phyloP scores from a whole-genome alignment of 2,797 vertebrate species.

The Protonibea diacanthus region DNA sequence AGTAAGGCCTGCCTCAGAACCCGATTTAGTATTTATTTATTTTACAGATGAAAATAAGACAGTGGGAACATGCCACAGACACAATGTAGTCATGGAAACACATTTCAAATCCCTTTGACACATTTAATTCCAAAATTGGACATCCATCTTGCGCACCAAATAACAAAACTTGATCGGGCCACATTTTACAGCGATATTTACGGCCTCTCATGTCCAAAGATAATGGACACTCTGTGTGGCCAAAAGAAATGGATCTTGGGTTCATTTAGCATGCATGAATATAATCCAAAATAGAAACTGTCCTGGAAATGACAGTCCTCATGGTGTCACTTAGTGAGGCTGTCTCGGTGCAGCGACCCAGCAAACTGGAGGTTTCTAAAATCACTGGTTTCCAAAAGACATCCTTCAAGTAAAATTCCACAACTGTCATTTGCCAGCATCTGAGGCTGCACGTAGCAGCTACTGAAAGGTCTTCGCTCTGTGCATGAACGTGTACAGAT shows the following conservation, averaged over 20 bases:
- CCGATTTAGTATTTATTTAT: not conserved
- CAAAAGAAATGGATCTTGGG: not conserved
- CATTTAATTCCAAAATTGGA: not conserved
- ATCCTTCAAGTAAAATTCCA: conserved; percentile 25
- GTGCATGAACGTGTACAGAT: not conserved
- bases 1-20: too few species aligned
- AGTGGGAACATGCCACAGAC: not conserved
- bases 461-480: not conserved
- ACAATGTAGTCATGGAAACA: not conserved
- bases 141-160: not conserved
- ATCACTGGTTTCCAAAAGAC: conserved; percentile 33
- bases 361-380: conserved; percentile 16
- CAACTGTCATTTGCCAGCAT: conserved; percentile 1
- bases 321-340: not conserved
- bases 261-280: not conserved
- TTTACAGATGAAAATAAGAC: not conserved
- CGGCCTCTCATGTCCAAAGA: not conserved
- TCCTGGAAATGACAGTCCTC: conserved; percentile 8
- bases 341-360: not conserved
- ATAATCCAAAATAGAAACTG: conserved; percentile 19
- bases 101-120: not conserved
- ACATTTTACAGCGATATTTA: not conserved
- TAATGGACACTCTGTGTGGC: not conserved
- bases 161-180: not conserved
- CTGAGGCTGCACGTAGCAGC: not conserved